These are phyloP conservation scores for Caenorhabditis sp. DNA, from an alignment of 2,888 invertebrate species.

Conservation along the genomic window DNA sequence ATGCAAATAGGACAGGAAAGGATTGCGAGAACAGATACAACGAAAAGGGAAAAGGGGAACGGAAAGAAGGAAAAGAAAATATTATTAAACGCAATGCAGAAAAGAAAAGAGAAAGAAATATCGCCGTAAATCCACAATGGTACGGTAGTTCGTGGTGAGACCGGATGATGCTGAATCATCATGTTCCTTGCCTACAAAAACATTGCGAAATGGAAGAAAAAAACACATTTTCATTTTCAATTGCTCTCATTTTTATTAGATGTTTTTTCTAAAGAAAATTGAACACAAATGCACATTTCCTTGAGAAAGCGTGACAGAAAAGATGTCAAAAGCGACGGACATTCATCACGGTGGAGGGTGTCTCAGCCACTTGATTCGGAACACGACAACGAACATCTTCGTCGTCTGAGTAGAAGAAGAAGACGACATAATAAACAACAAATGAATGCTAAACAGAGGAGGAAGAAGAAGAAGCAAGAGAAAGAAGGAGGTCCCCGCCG, in stretches of 20 bases:
- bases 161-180: too few relatives aligned
- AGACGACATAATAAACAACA: conserved; percentile 49
- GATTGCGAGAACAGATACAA: conserved; percentile 13
- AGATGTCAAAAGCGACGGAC: conserved; percentile 1
- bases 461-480: conserved; percentile 19
- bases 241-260: too few relatives aligned
- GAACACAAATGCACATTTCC: too few relatives aligned
- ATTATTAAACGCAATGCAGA: not conserved
- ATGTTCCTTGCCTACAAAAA: too few relatives aligned
- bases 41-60: conserved; percentile 3
- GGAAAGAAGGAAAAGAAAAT: not conserved
- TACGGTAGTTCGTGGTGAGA: not conserved
- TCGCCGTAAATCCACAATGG: not conserved
- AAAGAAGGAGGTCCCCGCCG: not conserved
- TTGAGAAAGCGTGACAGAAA: too few relatives aligned
- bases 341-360: conserved; percentile 6
- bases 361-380: conserved; percentile 4
- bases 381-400: conserved; percentile 27
- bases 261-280: too few relatives aligned
- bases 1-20: conserved; percentile 27
- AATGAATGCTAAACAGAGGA: conserved; percentile 54
- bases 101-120: not conserved
- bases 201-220: too few relatives aligned
- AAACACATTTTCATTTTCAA: too few relatives aligned
- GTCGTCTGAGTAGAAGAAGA: conserved; percentile 11